These are phyloP conservation scores for Carettochelys insculpta DNA, from an alignment of 2,113 vertebrate genomes.

Conservation along the genomic window DNA sequence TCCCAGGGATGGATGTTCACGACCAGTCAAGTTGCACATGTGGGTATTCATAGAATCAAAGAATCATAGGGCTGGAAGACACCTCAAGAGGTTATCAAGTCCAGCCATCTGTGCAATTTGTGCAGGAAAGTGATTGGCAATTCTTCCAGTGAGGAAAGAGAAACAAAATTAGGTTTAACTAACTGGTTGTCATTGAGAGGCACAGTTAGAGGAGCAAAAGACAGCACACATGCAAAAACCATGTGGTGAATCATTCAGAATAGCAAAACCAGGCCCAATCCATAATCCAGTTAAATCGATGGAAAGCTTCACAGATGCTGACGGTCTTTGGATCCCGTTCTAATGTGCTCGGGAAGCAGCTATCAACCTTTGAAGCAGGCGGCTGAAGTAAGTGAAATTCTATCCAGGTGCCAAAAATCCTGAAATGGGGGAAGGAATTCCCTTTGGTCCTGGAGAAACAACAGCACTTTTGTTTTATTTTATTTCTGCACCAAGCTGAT, in stretches of 20 bases:
- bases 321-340: slow-evolving; percentile 48
- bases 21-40: background rate
- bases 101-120: too few species aligned
- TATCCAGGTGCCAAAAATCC: slow-evolving; percentile 74
- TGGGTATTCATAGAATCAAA: too few species aligned
- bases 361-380: slow-evolving; percentile 55
- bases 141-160: background rate
- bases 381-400: slow-evolving; percentile 68
- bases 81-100: too few species aligned
- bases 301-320: slow-evolving; percentile 60
- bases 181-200: rapidly evolving
- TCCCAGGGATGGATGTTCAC: background rate
- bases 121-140: rapidly evolving
- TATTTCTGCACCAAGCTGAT: slow-evolving; percentile 59
- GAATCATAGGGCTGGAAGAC: too few species aligned
- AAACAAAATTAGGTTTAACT: rapidly evolving
- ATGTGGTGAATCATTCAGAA: slow-evolving; percentile 15
- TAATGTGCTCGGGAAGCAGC: slow-evolving; percentile 52
- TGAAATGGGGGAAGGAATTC: slow-evolving; percentile 69
- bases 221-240: background rate
- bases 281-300: background rate
- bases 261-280: slow-evolving; percentile 46
- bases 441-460: slow-evolving; percentile 72
- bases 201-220: rapidly evolving
- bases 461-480: slow-evolving; percentile 67